Evolutionary conservation across 2,888 invertebrate species (phyloP).

Genomic region (Campoletis raptor): DNA sequence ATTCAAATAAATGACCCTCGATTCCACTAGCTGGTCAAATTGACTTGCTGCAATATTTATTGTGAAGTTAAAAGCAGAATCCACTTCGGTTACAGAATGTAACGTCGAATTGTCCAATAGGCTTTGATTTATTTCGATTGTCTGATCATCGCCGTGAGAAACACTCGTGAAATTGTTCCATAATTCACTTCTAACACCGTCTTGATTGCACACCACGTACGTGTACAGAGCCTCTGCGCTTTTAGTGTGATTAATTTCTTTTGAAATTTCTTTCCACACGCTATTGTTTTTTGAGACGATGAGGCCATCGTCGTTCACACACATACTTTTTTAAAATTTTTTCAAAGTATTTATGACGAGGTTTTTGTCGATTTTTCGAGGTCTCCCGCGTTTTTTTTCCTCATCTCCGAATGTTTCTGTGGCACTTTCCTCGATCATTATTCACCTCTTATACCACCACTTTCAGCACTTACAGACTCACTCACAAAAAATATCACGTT

Average conservation of each 20-base stretch:
- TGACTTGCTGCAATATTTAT: slow-evolving; percentile 31
- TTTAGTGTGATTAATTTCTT: slow-evolving; percentile 33
- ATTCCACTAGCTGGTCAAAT: slow-evolving; percentile 43
- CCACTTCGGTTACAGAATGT: slow-evolving; percentile 2
- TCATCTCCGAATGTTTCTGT: not conserved
- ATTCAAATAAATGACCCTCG: slow-evolving; percentile 1
- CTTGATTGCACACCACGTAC: slow-evolving; percentile 51
- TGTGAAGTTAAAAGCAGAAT: slow-evolving; percentile 7
- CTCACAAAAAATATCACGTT: not conserved
- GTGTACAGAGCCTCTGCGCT: slow-evolving; percentile 39
- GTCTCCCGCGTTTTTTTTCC: slow-evolving; percentile 35
- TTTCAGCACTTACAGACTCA: not conserved
- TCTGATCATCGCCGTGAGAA: slow-evolving; percentile 8
- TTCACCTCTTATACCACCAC: too few relatives aligned
- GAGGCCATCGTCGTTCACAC: slow-evolving; percentile 25
- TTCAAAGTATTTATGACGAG: slow-evolving; percentile 1
- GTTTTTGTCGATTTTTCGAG: slow-evolving; percentile 35
- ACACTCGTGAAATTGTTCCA: slow-evolving; percentile 22
- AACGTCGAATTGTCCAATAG: slow-evolving; percentile 25
- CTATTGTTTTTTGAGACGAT: slow-evolving; percentile 26
- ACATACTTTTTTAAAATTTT: slow-evolving; percentile 40
- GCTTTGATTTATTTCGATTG: not conserved
- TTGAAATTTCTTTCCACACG: slow-evolving; percentile 33
- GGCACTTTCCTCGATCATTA: not conserved
- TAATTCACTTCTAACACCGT: slow-evolving; percentile 30